Conservation (phyloP, 2,113 vertebrate genomes). For the Phrynosoma platyrhinos region DNA sequence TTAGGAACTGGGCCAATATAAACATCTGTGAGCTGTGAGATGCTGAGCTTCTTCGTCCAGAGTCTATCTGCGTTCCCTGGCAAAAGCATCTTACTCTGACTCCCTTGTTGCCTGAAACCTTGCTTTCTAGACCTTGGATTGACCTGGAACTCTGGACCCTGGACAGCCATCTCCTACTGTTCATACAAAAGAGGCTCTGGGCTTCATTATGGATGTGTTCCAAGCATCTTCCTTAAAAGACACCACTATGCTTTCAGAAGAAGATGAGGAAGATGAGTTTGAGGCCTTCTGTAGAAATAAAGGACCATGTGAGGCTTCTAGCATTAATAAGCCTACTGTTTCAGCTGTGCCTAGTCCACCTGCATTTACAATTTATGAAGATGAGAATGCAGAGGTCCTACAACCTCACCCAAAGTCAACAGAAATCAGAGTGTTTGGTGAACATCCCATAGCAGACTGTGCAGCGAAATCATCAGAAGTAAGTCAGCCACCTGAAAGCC, state of each 20-base stretch:
- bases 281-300: conserved; percentile 71
- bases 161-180: too few relatives aligned
- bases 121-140: too few relatives aligned
- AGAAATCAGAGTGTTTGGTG: conserved; percentile 72
- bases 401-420: conserved; percentile 67
- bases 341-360: conserved; percentile 49
- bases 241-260: conserved; percentile 64
- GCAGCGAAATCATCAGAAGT: conserved; percentile 69
- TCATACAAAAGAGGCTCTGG: too few relatives aligned
- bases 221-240: conserved; percentile 84
- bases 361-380: conserved; percentile 86
- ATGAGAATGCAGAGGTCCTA: conserved; percentile 71
- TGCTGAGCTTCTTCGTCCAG: too few relatives aligned
- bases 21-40: too few relatives aligned
- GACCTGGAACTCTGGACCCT: too few relatives aligned
- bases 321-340: conserved; percentile 50
- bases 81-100: too few relatives aligned
- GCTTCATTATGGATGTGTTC: conserved; percentile 95
- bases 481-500: conserved; percentile 65
- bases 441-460: conserved; percentile 51
- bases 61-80: too few relatives aligned
- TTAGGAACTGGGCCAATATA: too few relatives aligned
- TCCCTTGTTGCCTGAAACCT: too few relatives aligned
- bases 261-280: conserved; percentile 67
- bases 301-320: conserved; percentile 38